A percentile compares a stretch with the other conserved stretches of the same genome.
phyloP scores from a whole-genome alignment of 1,140 invertebrate species.

The Penaeus chinensis region DNA sequence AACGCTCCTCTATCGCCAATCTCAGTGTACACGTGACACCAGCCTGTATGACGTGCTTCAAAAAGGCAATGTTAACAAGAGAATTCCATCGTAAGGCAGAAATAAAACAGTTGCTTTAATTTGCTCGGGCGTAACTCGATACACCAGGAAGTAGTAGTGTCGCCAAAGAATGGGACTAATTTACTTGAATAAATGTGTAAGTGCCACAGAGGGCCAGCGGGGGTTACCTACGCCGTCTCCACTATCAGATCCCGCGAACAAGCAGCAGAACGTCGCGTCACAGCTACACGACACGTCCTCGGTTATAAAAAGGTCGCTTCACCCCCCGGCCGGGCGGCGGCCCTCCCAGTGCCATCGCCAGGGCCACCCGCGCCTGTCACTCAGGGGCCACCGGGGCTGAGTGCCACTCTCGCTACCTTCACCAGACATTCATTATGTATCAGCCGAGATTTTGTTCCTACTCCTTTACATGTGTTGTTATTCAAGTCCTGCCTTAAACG shows the following conservation, averaged over 20 bases:
- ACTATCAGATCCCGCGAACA: conserved; percentile 33
- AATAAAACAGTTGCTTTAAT: too few relatives aligned
- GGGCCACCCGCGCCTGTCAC: conserved; percentile 56
- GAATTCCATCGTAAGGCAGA: too few relatives aligned
- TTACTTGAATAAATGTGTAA: conserved; percentile 43
- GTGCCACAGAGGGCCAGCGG: conserved; percentile 21
- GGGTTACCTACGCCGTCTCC: conserved; percentile 32
- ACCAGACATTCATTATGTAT: not conserved
- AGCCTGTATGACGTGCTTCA: too few relatives aligned
- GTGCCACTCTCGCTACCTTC: conserved; percentile 19
- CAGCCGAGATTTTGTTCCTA: not conserved
- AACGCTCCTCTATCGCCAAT: too few relatives aligned
- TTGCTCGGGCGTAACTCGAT: too few relatives aligned
- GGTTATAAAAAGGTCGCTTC: conserved; percentile 27
- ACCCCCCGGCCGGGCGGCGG: not conserved
- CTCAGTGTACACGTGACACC: too few relatives aligned
- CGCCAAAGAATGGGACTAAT: conserved; percentile 45
- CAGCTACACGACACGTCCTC: not conserved
- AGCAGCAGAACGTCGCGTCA: not conserved
- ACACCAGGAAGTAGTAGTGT: conserved; percentile 2
- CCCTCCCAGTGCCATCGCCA: not conserved
- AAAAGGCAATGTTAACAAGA: too few relatives aligned
- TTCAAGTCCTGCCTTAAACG: too few relatives aligned
- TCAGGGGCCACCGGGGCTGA: conserved; percentile 20
- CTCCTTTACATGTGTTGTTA: not conserved